Percentiles rank a stretch among this genome's conserved stretches.
Evolutionary conservation across 1,140 invertebrate genomes (phyloP).

Genomic region (Calycopis cecrops): DNA sequence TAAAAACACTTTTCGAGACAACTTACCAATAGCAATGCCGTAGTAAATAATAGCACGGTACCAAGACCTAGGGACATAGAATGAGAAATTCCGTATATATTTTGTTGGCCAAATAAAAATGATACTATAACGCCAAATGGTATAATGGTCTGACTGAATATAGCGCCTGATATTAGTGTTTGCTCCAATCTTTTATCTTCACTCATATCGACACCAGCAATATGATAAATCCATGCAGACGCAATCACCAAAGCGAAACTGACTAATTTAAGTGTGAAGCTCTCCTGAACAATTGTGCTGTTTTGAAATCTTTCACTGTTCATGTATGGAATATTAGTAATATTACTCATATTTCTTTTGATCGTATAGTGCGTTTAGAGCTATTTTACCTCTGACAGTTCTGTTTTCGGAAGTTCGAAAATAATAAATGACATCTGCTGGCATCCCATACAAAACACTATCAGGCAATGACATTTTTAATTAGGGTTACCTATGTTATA

Average conservation of each 20-base stretch:
- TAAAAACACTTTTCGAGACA: no score
- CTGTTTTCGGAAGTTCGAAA: no score
- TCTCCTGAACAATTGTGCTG: constrained; percentile 5
- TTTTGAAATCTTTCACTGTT: no score
- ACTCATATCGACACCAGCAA: constrained; percentile 31
- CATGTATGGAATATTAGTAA: no score
- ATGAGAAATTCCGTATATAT: no score
- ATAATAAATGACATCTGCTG: no score
- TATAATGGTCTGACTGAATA: constrained; percentile 54
- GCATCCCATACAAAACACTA: no score
- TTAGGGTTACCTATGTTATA: no score
- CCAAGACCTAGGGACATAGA: constrained; percentile 14
- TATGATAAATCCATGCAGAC: constrained; percentile 15
- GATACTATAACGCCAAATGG: constrained; percentile 51
- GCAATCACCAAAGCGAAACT: constrained; percentile 37
- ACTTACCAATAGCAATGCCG: constrained; percentile 43
- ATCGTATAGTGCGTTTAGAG: no score
- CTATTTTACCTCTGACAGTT: no score
- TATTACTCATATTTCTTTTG: no score
- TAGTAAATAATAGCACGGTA: constrained; percentile 28
- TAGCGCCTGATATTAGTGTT: constrained; percentile 43
- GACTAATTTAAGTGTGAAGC: constrained; percentile 37
- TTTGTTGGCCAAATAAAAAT: constrained; percentile 6
- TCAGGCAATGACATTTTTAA: no score
- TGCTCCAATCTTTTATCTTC: constrained; percentile 47